Evolutionary conservation across 2,888 invertebrate species (phyloP).

Genomic region (Leptura quadrifasciata): DNA sequence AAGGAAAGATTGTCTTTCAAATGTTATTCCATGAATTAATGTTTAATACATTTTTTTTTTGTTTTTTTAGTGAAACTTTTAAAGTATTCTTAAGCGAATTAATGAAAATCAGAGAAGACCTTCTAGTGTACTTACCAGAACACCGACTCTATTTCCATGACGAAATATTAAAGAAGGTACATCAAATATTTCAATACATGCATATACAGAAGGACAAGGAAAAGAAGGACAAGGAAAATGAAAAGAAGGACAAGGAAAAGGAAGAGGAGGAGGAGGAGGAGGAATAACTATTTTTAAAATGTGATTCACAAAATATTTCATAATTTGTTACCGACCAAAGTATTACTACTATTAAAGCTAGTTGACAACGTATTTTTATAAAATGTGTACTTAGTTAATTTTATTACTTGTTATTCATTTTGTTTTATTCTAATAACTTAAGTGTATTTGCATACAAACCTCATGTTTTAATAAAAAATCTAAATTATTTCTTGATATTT

Average conservation of each 20-base stretch:
- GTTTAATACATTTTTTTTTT: neutral
- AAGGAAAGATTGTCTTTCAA: too few relatives aligned
- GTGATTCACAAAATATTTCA: neutral
- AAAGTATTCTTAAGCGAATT: conserved; percentile 37
- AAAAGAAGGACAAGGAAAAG: too few relatives aligned
- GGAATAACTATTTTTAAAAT: neutral
- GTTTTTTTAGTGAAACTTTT: conserved; percentile 38
- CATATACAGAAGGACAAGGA: too few relatives aligned
- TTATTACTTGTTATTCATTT: conserved; percentile 2
- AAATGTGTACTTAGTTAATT: neutral
- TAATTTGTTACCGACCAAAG: neutral
- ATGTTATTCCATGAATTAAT: too few relatives aligned
- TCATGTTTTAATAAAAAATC: conserved; percentile 17
- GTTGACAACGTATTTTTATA: conserved; percentile 2
- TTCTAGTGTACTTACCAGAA: conserved; percentile 44
- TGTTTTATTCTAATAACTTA: neutral
- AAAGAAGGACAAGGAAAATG: too few relatives aligned
- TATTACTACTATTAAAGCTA: neutral
- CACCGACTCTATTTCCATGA: conserved; percentile 14
- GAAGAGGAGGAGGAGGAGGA: too few relatives aligned
- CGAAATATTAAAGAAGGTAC: conserved; percentile 20
- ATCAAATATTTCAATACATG: conserved; percentile 14
- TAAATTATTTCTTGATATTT: neutral
- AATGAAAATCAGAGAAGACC: conserved; percentile 42
- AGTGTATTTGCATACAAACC: too few relatives aligned